Conservation (phyloP, 2,113 vertebrate genomes). For the Eptatretus burgeri region DNA sequence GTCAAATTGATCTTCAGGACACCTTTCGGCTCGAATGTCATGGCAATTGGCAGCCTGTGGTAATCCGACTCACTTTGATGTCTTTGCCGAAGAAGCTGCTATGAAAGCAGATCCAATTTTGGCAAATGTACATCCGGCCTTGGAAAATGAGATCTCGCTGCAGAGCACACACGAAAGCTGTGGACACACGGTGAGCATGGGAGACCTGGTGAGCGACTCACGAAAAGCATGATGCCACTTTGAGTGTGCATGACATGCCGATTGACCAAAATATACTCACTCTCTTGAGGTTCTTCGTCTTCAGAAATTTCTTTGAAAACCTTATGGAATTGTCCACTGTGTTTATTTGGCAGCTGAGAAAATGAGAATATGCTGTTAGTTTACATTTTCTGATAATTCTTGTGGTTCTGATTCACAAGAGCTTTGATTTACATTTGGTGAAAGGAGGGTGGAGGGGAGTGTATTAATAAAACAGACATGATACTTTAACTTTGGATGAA, state of each 20-base stretch:
- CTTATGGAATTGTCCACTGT: conserved; percentile 2
- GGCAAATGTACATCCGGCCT: not conserved
- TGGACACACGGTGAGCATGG: not conserved
- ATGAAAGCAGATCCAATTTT: not conserved
- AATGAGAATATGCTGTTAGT: too few relatives aligned
- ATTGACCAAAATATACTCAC: not conserved
- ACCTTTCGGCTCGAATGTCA: not conserved
- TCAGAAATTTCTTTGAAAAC: conserved; percentile 5
- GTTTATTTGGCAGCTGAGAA: not conserved
- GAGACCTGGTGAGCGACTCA: not conserved
- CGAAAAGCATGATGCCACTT: not conserved
- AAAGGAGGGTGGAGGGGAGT: too few relatives aligned
- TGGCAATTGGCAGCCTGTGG: not conserved
- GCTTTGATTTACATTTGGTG: too few relatives aligned
- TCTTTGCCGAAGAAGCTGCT: conserved; percentile 3
- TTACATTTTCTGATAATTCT: too few relatives aligned
- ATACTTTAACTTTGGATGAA: too few relatives aligned
- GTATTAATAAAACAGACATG: too few relatives aligned
- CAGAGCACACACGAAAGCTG: conserved; percentile 3
- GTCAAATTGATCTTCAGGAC: not conserved
- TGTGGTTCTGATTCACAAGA: too few relatives aligned
- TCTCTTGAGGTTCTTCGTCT: not conserved
- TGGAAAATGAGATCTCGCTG: conserved; percentile 4
- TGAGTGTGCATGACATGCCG: not conserved
- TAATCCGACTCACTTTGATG: not conserved